Conservation (phyloP, 2,888 invertebrate species). For the Aethes cnicana region DNA sequence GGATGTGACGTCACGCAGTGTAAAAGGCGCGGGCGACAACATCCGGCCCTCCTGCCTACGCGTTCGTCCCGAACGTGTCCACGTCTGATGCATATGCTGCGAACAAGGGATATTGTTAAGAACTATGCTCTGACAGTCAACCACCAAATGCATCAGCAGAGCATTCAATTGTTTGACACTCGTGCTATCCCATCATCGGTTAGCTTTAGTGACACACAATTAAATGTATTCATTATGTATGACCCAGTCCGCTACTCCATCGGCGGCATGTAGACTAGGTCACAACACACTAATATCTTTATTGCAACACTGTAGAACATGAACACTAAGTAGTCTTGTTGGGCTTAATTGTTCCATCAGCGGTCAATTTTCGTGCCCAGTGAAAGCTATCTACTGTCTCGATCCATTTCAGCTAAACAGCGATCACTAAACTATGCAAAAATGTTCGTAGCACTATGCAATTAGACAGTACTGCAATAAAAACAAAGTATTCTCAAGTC, state of each 20-base stretch:
- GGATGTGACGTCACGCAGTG: neutral
- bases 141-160: neutral
- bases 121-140: neutral
- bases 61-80: conserved; percentile 25
- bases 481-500: too few species aligned
- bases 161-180: neutral
- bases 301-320: neutral
- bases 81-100: conserved; percentile 22
- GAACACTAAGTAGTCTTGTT: neutral
- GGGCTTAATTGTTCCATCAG: neutral
- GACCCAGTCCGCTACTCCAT: conserved; percentile 1
- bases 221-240: neutral
- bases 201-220: neutral
- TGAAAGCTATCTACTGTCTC: neutral
- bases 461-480: neutral
- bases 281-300: neutral
- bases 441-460: neutral
- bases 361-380: neutral
- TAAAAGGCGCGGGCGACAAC: conserved; percentile 13
- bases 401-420: neutral
- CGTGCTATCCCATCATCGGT: conserved; percentile 1
- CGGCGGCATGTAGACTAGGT: neutral
- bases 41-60: conserved; percentile 28
- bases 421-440: neutral
- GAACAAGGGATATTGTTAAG: neutral